Evolutionary conservation across 1,140 invertebrate species (phyloP).

Genomic region (Drosophila dunni): DNA sequence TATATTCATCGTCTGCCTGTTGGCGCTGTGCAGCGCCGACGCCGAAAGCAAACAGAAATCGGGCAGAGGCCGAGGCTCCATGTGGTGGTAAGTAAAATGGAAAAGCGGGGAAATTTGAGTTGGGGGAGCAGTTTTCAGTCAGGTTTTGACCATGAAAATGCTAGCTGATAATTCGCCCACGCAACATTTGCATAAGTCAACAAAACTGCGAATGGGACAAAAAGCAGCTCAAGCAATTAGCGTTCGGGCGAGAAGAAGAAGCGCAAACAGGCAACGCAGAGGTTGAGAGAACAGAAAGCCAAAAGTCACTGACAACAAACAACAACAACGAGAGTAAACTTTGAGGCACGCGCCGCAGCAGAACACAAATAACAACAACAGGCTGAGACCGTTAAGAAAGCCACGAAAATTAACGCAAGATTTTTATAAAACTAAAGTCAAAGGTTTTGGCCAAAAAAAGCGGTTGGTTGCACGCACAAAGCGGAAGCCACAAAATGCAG

Average conservation of each 20-base stretch:
- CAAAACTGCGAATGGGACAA: constrained; percentile 23
- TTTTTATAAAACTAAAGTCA: constrained; percentile 28
- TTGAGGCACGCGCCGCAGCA: constrained; percentile 55
- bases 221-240: constrained; percentile 60
- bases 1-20: constrained; percentile 71
- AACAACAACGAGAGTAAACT: constrained; percentile 27
- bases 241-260: constrained; percentile 51
- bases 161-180: constrained; percentile 41
- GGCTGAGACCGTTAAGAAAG: constrained; percentile 38
- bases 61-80: constrained; percentile 81
- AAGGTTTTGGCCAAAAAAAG: constrained; percentile 44
- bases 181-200: constrained; percentile 57
- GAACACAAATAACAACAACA: constrained; percentile 27
- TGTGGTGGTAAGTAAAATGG: constrained; percentile 84
- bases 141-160: constrained; percentile 36
- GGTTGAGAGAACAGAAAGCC: constrained; percentile 10
- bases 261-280: constrained; percentile 51
- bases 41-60: constrained; percentile 83
- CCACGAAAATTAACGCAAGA: constrained; percentile 55
- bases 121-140: too few relatives aligned
- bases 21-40: constrained; percentile 68
- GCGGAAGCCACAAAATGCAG: constrained; percentile 71
- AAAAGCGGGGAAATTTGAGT: background rate
- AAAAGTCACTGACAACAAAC: constrained; percentile 23
- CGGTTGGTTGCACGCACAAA: constrained; percentile 57